These are phyloP conservation scores for Fopius arisanus DNA, from an alignment of 1,140 invertebrate species.

Conservation along the genomic window DNA sequence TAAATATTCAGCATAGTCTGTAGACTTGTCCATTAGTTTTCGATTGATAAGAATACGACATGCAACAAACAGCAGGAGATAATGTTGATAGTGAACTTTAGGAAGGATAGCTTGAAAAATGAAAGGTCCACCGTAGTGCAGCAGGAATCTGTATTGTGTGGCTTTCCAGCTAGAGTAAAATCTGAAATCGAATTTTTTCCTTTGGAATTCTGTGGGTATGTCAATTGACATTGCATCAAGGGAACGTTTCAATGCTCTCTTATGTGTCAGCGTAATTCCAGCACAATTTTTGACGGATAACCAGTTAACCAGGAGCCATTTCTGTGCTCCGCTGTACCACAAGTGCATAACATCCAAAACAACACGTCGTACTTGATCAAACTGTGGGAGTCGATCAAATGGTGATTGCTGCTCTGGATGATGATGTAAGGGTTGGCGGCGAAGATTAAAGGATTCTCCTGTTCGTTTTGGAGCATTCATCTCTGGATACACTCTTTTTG, in stretches of 20 bases:
- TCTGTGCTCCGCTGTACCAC: constrained; percentile 16
- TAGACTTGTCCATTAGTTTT: constrained; percentile 2
- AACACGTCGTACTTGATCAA: constrained; percentile 9
- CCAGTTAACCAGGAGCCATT: constrained; percentile 22
- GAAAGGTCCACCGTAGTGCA: background rate
- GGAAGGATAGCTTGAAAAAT: constrained; percentile 26
- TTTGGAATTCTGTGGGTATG: constrained; percentile 23
- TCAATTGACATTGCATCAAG: too few relatives aligned
- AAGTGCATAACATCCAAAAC: constrained; percentile 31
- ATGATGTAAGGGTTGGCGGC: background rate
- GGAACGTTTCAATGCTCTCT: background rate
- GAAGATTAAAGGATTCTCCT: background rate
- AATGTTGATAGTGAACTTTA: background rate
- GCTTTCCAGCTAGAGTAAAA: constrained; percentile 34
- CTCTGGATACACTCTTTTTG: background rate
- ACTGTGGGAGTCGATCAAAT: background rate
- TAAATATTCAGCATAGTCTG: constrained; percentile 15
- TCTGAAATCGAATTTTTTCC: too few relatives aligned
- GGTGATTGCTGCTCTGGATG: background rate
- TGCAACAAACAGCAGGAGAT: too few relatives aligned
- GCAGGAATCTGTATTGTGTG: constrained; percentile 22
- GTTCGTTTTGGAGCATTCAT: background rate
- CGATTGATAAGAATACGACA: too few relatives aligned
- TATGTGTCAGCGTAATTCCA: background rate
- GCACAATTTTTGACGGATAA: background rate